phyloP scores from a whole-genome alignment of 2,113 vertebrate species.

The Megalops atlanticus region DNA sequence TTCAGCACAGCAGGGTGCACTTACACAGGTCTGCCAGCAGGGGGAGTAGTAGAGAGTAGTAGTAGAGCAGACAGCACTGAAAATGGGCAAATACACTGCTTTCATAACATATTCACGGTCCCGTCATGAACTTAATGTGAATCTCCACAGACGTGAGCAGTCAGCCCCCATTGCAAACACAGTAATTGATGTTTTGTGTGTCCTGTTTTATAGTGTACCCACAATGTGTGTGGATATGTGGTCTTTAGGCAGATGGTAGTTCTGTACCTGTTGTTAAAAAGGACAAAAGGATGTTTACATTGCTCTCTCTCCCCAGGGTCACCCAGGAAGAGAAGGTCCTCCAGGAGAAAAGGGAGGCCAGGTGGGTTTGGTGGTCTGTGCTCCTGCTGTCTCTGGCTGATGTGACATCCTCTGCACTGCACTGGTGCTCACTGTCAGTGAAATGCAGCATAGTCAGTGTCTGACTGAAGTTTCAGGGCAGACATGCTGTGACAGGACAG shows the following conservation, averaged over 20 bases:
- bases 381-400: background rate
- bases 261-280: no score
- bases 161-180: no score
- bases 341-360: constrained; percentile 85
- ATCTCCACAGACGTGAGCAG: no score
- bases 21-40: background rate
- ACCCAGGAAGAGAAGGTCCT: constrained; percentile 88
- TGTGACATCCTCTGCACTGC: background rate
- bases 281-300: constrained; percentile 41
- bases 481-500: background rate
- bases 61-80: background rate
- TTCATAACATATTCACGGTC: background rate
- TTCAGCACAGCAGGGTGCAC: background rate
- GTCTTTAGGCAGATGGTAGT: no score
- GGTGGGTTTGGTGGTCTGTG: constrained; percentile 65
- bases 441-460: background rate
- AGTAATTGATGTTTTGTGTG: no score
- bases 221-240: no score
- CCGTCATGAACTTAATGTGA: no score
- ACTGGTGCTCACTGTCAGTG: background rate
- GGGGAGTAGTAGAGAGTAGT: background rate
- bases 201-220: no score
- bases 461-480: background rate
- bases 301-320: constrained; percentile 71
- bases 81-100: background rate